Evolutionary conservation across 2,888 invertebrate genomes (phyloP), one percentile per base, ranked within the genome.

Genomic region (Hyles lineata): DNA sequence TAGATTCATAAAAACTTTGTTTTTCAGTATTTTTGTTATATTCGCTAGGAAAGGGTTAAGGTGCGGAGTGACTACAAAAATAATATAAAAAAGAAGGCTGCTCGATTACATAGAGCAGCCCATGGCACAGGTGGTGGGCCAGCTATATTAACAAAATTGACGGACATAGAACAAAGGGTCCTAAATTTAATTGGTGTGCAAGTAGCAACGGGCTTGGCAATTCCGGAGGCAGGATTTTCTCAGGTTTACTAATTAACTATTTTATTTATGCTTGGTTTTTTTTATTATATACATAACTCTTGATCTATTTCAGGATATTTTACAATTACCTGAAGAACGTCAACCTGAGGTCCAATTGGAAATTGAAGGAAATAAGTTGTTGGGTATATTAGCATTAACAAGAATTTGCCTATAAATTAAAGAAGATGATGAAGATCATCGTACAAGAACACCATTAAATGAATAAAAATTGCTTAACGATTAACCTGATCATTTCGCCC

Each of bases 51-150:
- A n/a, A n/a, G n/a, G 62, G 25, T 72, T 17, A 67, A 80, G 81
- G 80, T 77, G 0, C 80, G 78, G 81, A 80, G 79, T 72, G 81
- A 80, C 43, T 76, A 73, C 1, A 82, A 81, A 74, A 78, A 77
- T 61, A 78, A 78, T 59, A 75, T 61, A 1, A 78, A 80, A 73
- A 79, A 75, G 60, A 81, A 82, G 50, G 70, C 76, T 25, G 77
- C 75, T 2, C 72, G 76, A 23, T 8, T 77, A 23, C 74, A 79
- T 19, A 61, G 71, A 73, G 70, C 74, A 25, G 76, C 75, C 59
- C 76, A 15, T 5, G 76, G 76, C 8, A 76, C 77, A 73, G 77
- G 74, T 73, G 78, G 75, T 72, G 75, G 75, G 9, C 80, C 76
- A 1, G 76, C 77, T 0, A 17, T 74, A 35, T 63, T 78, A 0